These are phyloP conservation scores for Protomyctophum bolini DNA, from an alignment of 2,113 vertebrate genomes.

Conservation along the genomic window DNA sequence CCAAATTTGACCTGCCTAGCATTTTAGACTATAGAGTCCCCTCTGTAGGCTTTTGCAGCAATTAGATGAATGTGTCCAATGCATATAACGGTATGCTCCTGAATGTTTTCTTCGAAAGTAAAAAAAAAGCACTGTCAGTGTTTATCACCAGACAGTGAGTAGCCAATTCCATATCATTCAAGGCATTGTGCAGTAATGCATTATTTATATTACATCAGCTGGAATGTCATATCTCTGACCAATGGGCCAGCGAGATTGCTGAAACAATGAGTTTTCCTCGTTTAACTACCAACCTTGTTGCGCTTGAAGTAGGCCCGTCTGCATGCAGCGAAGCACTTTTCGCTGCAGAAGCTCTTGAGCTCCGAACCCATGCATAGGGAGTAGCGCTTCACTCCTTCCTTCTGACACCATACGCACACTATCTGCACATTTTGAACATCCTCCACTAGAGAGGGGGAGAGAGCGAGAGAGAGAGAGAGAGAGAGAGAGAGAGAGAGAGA, in stretches of 20 bases:
- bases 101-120: too few species aligned
- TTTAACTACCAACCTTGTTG: constrained; percentile 90
- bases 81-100: too few species aligned
- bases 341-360: constrained; percentile 99
- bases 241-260: neutral
- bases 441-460: constrained; percentile 80
- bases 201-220: too few species aligned
- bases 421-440: constrained; percentile 97
- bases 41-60: too few species aligned
- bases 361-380: constrained; percentile 98
- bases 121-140: too few species aligned
- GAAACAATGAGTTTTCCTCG: neutral
- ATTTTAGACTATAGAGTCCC: too few species aligned
- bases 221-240: too few species aligned
- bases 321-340: constrained; percentile 98
- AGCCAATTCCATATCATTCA: too few species aligned
- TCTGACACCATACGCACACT: constrained; percentile 99
- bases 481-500: constrained; percentile 1
- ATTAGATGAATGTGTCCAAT: too few species aligned
- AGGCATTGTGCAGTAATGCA: too few species aligned
- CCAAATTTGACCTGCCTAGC: too few species aligned
- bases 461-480: constrained; percentile 8
- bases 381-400: constrained; percentile 97
- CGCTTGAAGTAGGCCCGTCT: constrained; percentile 99
- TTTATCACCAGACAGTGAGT: too few species aligned